phyloP scores from a whole-genome alignment of 2,797 vertebrate genomes.

The Geotria australis region DNA sequence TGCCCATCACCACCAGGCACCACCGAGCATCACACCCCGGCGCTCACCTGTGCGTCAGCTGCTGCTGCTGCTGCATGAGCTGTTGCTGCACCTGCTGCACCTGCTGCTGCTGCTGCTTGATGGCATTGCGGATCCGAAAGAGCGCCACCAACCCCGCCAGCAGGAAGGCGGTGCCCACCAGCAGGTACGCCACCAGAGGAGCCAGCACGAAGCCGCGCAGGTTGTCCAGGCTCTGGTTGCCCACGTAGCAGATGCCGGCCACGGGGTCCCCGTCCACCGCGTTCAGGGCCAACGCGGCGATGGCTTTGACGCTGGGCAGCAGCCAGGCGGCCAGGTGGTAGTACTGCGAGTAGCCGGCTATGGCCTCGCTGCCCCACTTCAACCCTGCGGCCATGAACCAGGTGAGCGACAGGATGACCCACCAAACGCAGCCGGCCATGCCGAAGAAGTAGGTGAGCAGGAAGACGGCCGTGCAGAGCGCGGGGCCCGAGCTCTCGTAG shows the following conservation, averaged over 20 bases:
- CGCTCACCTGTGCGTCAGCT: too few relatives aligned
- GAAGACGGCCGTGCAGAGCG: slow-evolving; percentile 61
- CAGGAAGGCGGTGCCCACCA: slow-evolving; percentile 83
- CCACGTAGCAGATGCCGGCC: slow-evolving; percentile 68
- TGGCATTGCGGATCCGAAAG: slow-evolving; percentile 76
- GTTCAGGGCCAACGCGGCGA: slow-evolving; percentile 53
- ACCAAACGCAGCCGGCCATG: slow-evolving; percentile 85
- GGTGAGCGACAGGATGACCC: slow-evolving; percentile 67
- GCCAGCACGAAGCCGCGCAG: slow-evolving; percentile 55
- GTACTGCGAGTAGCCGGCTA: slow-evolving; percentile 59
- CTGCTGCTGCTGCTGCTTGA: slow-evolving; percentile 25
- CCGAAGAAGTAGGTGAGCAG: slow-evolving; percentile 63
- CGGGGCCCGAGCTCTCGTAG: slow-evolving; percentile 63
- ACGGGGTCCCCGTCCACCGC: slow-evolving; percentile 68
- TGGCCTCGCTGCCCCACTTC: slow-evolving; percentile 84
- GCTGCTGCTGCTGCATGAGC: too few relatives aligned
- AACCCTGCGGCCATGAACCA: slow-evolving; percentile 75
- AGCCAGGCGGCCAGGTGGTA: slow-evolving; percentile 84
- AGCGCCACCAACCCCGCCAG: slow-evolving; percentile 78
- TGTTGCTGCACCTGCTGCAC: too few relatives aligned
- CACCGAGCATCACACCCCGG: too few relatives aligned
- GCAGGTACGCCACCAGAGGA: slow-evolving; percentile 69
- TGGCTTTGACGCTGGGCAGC: slow-evolving; percentile 65
- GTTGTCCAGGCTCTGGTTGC: slow-evolving; percentile 71
- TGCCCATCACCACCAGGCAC: too few relatives aligned